Evolutionary conservation across 2,113 vertebrate species (phyloP), one percentile per base, ranked within the genome.

Genomic region (Rostratula benghalensis): DNA sequence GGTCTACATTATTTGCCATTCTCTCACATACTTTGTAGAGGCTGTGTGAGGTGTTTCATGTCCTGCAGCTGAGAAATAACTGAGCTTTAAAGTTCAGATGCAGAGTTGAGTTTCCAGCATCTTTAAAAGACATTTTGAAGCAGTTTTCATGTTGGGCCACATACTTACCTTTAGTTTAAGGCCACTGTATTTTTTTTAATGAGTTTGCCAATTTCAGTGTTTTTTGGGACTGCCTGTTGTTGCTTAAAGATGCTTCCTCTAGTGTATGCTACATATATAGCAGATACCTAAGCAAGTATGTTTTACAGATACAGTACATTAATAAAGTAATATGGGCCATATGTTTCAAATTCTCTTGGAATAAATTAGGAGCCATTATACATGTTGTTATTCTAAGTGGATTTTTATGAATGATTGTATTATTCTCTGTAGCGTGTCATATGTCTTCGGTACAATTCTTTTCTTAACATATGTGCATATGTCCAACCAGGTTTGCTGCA

Each of bases 361-460:
- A 95, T 94, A 93, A 97, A 96, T 93, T 94, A 94, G 27, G 20
- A 88, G 30, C 54, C 35, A 85, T 94, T 91, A 86, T 53, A 35
- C 2, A 8, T 48, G 48, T 79, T 87, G 48, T 79, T 95, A 83
- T 83, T 96, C 83, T 87, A 80, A 96, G 86, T 50, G 65, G 33
- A 30, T 39, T 93, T 95, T 91, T 81, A 68, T 41, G 54, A 70
- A 83, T 87, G 19, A 89, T 85, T 87, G 78, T 39, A 88, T 96
- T 86, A 75, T 63, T 67, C 22, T 92, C n/a, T 41, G 59, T 33
- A 56, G n/a, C 23, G 5, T 63, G 90, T 90, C 74, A n/a, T 39
- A 79, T n/a, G 28, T 56, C 60, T 93, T 76, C 74, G 53, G 65
- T 8, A 30, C 7, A 84, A 71, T 65, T 57, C 16, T 83, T 89